Evolutionary conservation across 2,113 vertebrate genomes (phyloP).

Genomic region (Ginglymostoma cirratum): DNA sequence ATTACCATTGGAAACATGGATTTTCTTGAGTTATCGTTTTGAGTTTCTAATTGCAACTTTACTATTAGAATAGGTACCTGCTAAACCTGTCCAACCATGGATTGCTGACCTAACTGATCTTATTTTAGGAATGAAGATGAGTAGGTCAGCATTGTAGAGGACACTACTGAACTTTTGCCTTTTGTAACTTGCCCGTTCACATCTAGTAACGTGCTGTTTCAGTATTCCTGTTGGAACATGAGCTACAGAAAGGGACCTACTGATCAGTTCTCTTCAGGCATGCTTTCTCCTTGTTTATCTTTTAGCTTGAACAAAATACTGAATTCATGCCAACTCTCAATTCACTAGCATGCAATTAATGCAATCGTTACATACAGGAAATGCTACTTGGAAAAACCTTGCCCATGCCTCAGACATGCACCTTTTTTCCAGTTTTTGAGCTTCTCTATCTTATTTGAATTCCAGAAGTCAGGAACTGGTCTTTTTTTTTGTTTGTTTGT

Average conservation of each 20-base stretch:
- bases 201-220: not conserved
- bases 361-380: not conserved
- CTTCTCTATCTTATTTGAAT: not conserved
- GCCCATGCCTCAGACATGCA: not conserved
- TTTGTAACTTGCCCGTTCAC: not conserved
- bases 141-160: not conserved
- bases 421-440: not conserved
- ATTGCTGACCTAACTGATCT: not conserved
- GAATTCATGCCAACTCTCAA: not conserved
- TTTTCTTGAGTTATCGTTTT: not conserved
- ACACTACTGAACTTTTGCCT: not conserved
- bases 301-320: not conserved
- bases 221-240: not conserved
- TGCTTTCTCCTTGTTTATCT: not conserved
- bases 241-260: not conserved
- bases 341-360: not conserved
- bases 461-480: not conserved
- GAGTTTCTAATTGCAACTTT: not conserved
- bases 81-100: not conserved
- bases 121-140: not conserved
- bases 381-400: not conserved
- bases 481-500: too few species aligned
- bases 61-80: not conserved
- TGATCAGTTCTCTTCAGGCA: conserved; percentile 4
- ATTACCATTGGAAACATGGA: not conserved